Conservation (phyloP, 1,140 invertebrate species). For the Sycobia sp. region DNA sequence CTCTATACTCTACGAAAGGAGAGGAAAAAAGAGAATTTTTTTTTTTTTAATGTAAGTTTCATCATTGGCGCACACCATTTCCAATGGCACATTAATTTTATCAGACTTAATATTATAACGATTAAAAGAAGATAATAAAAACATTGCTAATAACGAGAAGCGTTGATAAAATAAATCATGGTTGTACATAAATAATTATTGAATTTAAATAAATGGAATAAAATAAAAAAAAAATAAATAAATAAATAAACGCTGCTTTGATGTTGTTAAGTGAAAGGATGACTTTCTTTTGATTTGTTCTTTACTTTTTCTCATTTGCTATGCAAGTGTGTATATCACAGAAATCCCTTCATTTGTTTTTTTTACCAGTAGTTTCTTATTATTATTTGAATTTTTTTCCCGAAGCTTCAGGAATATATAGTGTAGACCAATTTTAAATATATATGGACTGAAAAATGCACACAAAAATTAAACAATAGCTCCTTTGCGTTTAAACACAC, state of each 20-base stretch:
- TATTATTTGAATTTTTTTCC: not conserved
- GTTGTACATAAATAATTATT: slow-evolving; percentile 59
- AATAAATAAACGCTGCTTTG: no score
- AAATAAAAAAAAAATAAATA: slow-evolving; percentile 48
- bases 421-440: no score
- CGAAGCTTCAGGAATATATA: no score
- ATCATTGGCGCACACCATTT: slow-evolving; percentile 55
- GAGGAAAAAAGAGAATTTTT: slow-evolving; percentile 28
- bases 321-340: slow-evolving; percentile 27
- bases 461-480: no score
- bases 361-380: not conserved
- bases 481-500: no score
- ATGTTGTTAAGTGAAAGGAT: slow-evolving; percentile 56
- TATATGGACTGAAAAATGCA: no score
- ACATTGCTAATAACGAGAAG: slow-evolving; percentile 13
- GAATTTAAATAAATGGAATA: slow-evolving; percentile 55
- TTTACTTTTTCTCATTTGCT: slow-evolving; percentile 24
- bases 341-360: slow-evolving; percentile 7
- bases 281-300: slow-evolving; percentile 26
- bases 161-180: slow-evolving; percentile 36
- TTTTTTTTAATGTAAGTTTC: slow-evolving; percentile 61
- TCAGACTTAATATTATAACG: slow-evolving; percentile 50
- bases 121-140: slow-evolving; percentile 42
- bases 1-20: slow-evolving; percentile 53
- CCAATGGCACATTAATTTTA: slow-evolving; percentile 55